Percentiles rank a stretch among this genome's conserved stretches.
These are phyloP conservation scores for Takifugu bimaculatus DNA, from an alignment of 2,113 vertebrate species.

Conservation along the genomic window DNA sequence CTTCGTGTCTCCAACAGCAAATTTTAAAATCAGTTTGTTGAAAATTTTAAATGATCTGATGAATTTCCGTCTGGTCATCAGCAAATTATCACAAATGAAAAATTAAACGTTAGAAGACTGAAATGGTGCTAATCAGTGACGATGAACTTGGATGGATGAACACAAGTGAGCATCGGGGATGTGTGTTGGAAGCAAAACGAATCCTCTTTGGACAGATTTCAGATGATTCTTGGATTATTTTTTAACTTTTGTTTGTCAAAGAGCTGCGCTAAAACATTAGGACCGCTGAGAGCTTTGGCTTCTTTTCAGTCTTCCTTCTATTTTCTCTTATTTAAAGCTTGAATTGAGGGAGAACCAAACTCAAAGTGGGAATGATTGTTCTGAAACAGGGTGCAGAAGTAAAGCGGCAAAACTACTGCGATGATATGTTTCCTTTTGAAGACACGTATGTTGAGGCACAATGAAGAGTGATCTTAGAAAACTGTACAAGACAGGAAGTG, in stretches of 20 bases:
- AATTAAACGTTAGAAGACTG: too few relatives aligned
- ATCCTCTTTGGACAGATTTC: too few relatives aligned
- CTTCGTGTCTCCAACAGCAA: neutral
- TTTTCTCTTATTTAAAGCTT: neutral
- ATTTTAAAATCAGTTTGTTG: neutral
- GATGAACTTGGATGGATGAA: too few relatives aligned
- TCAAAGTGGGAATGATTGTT: neutral
- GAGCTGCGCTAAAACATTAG: neutral
- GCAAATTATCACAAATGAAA: too few relatives aligned
- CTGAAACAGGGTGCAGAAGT: constrained; percentile 7
- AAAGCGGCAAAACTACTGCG: constrained; percentile 25
- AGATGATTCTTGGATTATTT: too few relatives aligned
- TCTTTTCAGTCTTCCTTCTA: neutral
- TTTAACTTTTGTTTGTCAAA: too few relatives aligned
- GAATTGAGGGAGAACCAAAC: neutral
- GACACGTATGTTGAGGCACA: constrained; percentile 37
- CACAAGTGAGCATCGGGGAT: too few relatives aligned
- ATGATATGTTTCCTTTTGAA: constrained; percentile 6
- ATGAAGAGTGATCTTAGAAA: constrained; percentile 38
- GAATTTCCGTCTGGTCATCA: too few relatives aligned
- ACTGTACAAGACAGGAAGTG: constrained; percentile 44
- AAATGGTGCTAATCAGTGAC: too few relatives aligned
- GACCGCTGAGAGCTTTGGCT: neutral
- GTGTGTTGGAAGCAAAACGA: too few relatives aligned
- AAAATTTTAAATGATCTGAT: neutral